Base-by-base conservation (phyloP, 2,113 vertebrate genomes). In the Abramis brama region DNA sequence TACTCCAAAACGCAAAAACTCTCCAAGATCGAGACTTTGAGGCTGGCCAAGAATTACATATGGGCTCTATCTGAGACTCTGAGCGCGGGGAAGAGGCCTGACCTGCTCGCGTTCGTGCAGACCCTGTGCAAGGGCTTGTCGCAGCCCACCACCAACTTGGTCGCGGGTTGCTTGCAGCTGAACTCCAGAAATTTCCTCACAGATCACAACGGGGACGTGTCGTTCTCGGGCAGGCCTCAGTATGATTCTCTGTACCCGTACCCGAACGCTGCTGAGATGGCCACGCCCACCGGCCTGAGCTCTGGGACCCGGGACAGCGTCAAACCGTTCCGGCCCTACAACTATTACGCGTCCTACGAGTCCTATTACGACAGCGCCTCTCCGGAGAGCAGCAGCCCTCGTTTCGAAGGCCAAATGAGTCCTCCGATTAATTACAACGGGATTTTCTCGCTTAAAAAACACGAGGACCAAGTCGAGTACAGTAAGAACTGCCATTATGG, bases 1-100 rank as follows among this genome's bases (percentile, higher is more conserved):
- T 99, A 99, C 92, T 99, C 98, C 57, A 99, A 99, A 94, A 99
- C 98, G 86, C 98, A 99, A 89, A 99, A 99, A 94, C 97, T 99
- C 30, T 99, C 98, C 89, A 99, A 99, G 94, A 99, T 99, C 85
- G 98, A 99, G 94, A 99, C 98, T 43, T 94, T 99, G 79, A 96
- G 98, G 89, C 94, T 99, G 89, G 98, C 98, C 68, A 99, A 99
- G 92, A 99, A 99, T 91, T 99, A 99, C 93, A 99, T 99, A 93
- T 99, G 98, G 97, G 98, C 98, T 92, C 96, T 99, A 91, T 97
- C 98, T 3, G 98, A 99, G 95, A 99, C 98, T 64, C 95, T 99
- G 88, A 96, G 97, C 87, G 96, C 98, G 9, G 98, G 98, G 85
- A 99, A 99, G 92, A 96, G 97, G 93, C 98, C 98, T 0, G 98